Base-by-base conservation (phyloP, 64 coral and sea anemone species). In the Trachythela sp. region DNA sequence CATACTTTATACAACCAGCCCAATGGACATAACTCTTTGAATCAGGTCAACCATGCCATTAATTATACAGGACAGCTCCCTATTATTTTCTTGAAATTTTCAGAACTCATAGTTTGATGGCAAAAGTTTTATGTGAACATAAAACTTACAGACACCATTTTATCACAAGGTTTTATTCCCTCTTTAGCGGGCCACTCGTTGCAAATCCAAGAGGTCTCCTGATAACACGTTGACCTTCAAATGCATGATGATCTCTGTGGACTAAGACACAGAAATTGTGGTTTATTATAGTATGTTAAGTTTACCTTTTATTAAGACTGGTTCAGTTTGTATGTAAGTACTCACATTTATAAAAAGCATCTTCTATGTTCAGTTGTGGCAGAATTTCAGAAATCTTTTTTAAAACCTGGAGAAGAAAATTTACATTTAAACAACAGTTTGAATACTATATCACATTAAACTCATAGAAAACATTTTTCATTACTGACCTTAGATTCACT, bases 281-380 rank as follows among this genome's bases (percentile, higher is more conserved):
- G 33, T 86, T 13, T 22, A 10, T 24, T 2, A 22, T 72, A 26
- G 13, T 14, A 72, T 14, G 29, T 31, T 2, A 26, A 48, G 14
- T 77, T 8, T 45, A 40, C 14, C 20, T 26, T 76, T 38, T 72
- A 24, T 17, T 1, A 89, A 27, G 33, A 72, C 2, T 83, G 8
- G 86, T 27, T 13, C 4, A 45, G 11, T 6, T 45, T 45, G 42
- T 45, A 11, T 45, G 11, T 34, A 30, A 22, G 8, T 35, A 64
- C 92, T 91, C 86, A 98, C 95, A 92, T 93, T 98, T 98, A 36
- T 98, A 98, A 72, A 98, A 98, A 6, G 83, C 87, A 93, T 98
- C 95, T 48, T 92, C 89, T 9, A 98, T 86, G 17, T 94, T 90
- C 15, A 98, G 56, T 33, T 89, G 70, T 30, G 93, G 84, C 54